Percentiles rank a stretch among this genome's conserved stretches.
These are phyloP conservation scores for Scylla paramamosain DNA, from an alignment of 1,140 invertebrate genomes.

Conservation along the genomic window DNA sequence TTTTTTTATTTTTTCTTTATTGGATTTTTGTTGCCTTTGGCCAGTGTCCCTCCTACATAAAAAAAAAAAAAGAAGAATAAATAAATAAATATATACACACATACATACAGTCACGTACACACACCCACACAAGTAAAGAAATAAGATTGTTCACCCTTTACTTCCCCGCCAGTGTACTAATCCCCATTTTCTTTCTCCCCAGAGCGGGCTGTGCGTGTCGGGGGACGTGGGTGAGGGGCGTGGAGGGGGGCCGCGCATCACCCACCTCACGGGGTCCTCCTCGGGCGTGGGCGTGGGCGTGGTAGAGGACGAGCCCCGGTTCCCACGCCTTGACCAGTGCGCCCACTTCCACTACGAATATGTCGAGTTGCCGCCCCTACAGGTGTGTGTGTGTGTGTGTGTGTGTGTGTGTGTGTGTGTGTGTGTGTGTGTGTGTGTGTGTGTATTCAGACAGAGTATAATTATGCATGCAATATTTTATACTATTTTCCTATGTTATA, in stretches of 20 bases:
- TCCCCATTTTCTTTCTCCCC: background rate
- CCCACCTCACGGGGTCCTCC: conserved; percentile 64
- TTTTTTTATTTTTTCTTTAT: no score
- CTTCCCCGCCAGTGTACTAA: background rate
- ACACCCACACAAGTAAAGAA: no score
- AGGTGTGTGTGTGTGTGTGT: conserved; percentile 81
- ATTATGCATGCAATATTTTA: no score
- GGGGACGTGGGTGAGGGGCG: conserved; percentile 63
- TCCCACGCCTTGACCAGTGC: conserved; percentile 97
- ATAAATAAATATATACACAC: no score
- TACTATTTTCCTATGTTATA: no score
- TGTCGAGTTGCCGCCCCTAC: conserved; percentile 90
- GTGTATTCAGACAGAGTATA: no score
- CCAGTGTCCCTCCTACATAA: no score
- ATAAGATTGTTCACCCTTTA: background rate
- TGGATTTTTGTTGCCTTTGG: no score
- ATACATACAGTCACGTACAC: no score
- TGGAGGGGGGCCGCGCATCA: conserved; percentile 61
- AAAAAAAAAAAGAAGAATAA: no score
- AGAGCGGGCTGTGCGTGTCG: conserved; percentile 70
- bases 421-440: background rate
- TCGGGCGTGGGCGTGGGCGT: conserved; percentile 59
- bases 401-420: background rate
- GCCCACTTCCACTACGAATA: conserved; percentile 99
- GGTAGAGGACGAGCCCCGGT: conserved; percentile 81